Base-by-base conservation (phyloP, 2,888 invertebrate species). In the Scelioninae gen. 2 region DNA sequence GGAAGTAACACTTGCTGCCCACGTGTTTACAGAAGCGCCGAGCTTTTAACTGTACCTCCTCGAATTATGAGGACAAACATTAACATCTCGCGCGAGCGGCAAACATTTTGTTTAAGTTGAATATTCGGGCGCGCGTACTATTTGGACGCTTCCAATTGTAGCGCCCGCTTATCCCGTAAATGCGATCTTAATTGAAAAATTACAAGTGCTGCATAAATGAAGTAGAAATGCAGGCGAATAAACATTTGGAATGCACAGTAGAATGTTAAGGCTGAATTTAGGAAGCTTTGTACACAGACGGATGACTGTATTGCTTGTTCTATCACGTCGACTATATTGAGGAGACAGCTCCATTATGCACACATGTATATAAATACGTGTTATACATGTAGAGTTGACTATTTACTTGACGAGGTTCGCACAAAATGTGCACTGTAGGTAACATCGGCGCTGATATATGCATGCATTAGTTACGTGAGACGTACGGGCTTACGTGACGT, bases 391-490 rank as follows among this genome's bases (percentile, higher is more conserved):
- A 75, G 75, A 75, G 75, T 75, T 75, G 75, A 75, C 75, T 75
- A 75, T 73, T 75, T 73, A 75, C 75, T 75, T 73, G 75, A 75
- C 73, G 73, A 75, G 75, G 75, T 73, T 75, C 73, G 73, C 73
- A 53, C 75, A 73, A 75, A 73, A 75, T 75, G 73, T 75, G 75
- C 75, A 71, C 75, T 73, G 75, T 75, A 73, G 70, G 75, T 75
- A 75, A 75, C 75, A 75, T 75, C 75, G 75, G 73, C 75, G 77
- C 68, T 80, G 81, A 80, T 80, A 77, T 78, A 79, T 79, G 80
- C 78, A 77, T 78, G 74, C 80, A 81, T 80, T 80, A 80, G 80
- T 81, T 81, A 81, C 77, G 78, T 71, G 79, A 79, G 79, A 80
- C 78, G 76, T 78, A 79, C 71, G 79, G 81, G 76, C 73, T 77